Evolutionary conservation across 2,113 vertebrate genomes (phyloP).

Genomic region (Zapornia atra): DNA sequence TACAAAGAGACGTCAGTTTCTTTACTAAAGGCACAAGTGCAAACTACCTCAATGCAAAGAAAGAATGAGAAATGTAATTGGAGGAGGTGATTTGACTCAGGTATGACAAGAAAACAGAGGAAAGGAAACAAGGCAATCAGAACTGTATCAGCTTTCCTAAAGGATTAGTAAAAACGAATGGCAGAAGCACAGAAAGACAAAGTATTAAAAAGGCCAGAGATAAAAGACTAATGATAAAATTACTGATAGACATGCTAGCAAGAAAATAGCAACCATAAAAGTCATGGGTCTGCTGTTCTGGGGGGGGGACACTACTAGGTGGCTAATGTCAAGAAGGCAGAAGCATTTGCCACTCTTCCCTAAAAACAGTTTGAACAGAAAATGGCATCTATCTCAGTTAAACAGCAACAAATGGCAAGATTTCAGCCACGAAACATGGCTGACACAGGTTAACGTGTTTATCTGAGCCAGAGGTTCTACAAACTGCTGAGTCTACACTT

Average conservation of each 20-base stretch:
- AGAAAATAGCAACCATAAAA: not conserved
- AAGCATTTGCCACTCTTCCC: not conserved
- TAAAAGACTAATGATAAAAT: not conserved
- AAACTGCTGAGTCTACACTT: not conserved
- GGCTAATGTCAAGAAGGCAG: not conserved
- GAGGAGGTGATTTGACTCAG: not conserved
- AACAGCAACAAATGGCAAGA: not conserved
- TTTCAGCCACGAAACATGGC: not conserved
- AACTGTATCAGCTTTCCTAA: not conserved
- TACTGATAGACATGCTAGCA: not conserved
- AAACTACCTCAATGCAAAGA: not conserved
- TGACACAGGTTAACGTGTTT: not conserved
- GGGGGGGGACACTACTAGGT: too few species aligned
- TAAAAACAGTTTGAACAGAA: not conserved
- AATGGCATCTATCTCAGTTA: not conserved
- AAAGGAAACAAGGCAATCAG: not conserved
- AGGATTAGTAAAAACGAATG: not conserved
- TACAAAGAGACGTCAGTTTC: not conserved
- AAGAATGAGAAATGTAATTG: not conserved
- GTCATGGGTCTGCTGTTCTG: not conserved
- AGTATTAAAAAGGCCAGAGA: not conserved
- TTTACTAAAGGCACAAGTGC: not conserved
- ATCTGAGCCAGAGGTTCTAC: not conserved
- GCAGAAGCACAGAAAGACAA: not conserved
- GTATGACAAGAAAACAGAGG: not conserved